These are phyloP conservation scores for Wiebesia pumilae DNA, from an alignment of 1,140 invertebrate species.

Conservation along the genomic window DNA sequence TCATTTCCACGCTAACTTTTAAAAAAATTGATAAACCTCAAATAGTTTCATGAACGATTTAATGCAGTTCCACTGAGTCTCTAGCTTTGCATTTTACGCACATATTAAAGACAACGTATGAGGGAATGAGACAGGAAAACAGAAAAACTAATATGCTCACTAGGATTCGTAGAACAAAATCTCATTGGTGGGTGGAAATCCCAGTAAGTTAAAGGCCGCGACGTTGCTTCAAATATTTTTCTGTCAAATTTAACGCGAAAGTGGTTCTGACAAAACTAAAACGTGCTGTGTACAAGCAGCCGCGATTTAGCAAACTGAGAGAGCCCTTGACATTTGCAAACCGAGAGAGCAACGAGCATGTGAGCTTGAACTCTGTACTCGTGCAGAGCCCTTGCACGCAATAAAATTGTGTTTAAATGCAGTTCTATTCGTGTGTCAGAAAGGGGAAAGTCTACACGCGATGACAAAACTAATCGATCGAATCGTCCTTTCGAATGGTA, in stretches of 20 bases:
- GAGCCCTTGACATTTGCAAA: conserved; percentile 45
- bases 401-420: conserved; percentile 12
- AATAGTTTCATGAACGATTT: not conserved
- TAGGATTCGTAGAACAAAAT: not conserved
- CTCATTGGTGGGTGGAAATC: not conserved
- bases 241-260: not conserved
- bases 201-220: not conserved
- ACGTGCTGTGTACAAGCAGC: not conserved
- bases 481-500: not conserved
- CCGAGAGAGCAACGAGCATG: not conserved
- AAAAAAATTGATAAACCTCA: conserved; percentile 14
- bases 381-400: not conserved
- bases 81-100: not conserved
- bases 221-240: not conserved
- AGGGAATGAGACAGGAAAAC: not conserved
- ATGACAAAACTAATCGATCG: not conserved
- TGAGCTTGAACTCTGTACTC: conserved; percentile 19
- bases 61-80: too few relatives aligned
- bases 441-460: not conserved
- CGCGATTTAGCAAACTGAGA: too few relatives aligned
- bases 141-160: not conserved
- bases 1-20: not conserved
- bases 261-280: not conserved
- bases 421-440: not conserved
- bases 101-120: not conserved